Evolutionary conservation across 2,888 invertebrate species (phyloP).

Genomic region (Odontothrips loti): DNA sequence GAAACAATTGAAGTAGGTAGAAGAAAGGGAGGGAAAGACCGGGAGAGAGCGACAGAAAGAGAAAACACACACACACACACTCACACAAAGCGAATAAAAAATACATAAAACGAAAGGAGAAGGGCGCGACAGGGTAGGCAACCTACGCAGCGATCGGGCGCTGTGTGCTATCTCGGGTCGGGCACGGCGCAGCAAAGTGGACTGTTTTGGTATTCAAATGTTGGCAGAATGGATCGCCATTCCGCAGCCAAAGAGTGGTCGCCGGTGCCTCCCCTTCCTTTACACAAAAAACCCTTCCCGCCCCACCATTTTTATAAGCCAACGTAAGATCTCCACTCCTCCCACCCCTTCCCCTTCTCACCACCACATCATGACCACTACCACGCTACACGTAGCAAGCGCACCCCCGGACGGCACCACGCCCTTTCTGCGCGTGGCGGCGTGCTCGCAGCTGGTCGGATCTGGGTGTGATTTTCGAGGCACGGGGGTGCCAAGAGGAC

Average conservation of each 20-base stretch:
- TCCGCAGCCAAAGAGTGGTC: slow-evolving; percentile 24
- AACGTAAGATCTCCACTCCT: neutral
- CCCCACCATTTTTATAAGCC: slow-evolving; percentile 24
- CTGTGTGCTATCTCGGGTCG: slow-evolving; percentile 11
- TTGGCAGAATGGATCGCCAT: slow-evolving; percentile 24
- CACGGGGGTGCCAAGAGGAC: too few relatives aligned
- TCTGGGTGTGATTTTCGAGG: too few relatives aligned
- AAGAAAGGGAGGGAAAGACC: neutral
- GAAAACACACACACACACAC: neutral
- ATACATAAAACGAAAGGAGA: slow-evolving; percentile 10
- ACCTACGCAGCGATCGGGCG: slow-evolving; percentile 20
- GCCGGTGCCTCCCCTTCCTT: slow-evolving; percentile 14
- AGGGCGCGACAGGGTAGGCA: slow-evolving; percentile 16
- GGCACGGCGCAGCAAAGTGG: slow-evolving; percentile 22
- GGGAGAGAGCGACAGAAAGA: neutral
- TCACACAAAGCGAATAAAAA: neutral
- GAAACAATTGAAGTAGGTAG: neutral
- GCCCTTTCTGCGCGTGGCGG: too few relatives aligned
- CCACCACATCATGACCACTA: neutral
- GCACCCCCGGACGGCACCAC: too few relatives aligned
- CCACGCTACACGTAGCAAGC: neutral
- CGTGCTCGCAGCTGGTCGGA: too few relatives aligned
- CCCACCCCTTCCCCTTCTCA: neutral
- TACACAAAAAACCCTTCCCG: slow-evolving; percentile 22
- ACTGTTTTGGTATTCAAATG: slow-evolving; percentile 24